These are phyloP conservation scores for Varanus salvator DNA, from an alignment of 2,113 vertebrate species.

Conservation along the genomic window DNA sequence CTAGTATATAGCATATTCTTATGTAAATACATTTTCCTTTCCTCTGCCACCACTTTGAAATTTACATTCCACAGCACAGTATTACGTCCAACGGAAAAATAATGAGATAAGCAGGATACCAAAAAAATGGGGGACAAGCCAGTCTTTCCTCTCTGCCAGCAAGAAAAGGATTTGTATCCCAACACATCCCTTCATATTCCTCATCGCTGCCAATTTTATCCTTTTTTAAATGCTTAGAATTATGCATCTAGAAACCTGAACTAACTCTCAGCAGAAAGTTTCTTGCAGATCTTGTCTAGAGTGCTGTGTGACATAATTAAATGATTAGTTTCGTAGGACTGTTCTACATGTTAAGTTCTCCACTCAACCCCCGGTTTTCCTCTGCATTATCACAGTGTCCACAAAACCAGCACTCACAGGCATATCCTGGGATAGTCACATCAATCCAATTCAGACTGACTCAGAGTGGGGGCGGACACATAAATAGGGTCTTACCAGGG, in stretches of 20 bases:
- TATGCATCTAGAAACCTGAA: conserved; percentile 54
- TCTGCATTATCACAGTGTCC: conserved; percentile 36
- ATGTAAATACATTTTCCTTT: background rate
- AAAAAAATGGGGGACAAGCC: conserved; percentile 29
- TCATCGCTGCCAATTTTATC: conserved; percentile 38
- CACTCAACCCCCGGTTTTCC: conserved; percentile 31
- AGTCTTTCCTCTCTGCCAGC: background rate
- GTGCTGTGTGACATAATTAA: conserved; percentile 57
- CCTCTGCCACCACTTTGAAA: background rate
- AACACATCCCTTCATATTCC: conserved; percentile 31
- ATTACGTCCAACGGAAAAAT: background rate
- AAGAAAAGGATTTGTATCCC: conserved; percentile 39
- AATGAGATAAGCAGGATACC: conserved; percentile 19
- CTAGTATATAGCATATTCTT: background rate
- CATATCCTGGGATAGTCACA: conserved; percentile 21
- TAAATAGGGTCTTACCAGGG: background rate
- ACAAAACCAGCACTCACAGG: conserved; percentile 37
- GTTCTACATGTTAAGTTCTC: conserved; percentile 22
- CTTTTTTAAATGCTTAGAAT: conserved; percentile 23
- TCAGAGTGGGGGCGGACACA: background rate
- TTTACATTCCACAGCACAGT: background rate
- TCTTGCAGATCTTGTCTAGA: conserved; percentile 56
- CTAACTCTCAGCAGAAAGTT: conserved; percentile 44
- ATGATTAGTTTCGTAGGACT: conserved; percentile 53
- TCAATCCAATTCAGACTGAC: background rate